Base-by-base conservation (phyloP, 2,888 invertebrate genomes). In the Teinopalpus imperialis region DNA sequence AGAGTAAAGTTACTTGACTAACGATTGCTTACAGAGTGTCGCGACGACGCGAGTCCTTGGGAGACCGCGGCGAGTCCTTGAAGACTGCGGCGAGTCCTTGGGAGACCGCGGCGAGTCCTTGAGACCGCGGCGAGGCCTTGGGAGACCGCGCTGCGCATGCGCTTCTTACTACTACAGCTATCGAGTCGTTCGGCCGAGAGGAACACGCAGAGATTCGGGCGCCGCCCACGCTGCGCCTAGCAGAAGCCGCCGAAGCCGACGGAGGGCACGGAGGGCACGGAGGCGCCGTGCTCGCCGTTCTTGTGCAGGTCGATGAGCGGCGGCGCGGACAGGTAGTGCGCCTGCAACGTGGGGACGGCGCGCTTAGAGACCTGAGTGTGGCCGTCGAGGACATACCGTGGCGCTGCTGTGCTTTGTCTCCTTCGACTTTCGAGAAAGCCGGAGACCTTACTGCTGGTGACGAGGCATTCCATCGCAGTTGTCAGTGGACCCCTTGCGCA, bases 241-340 rank as follows among this genome's bases (percentile, higher is more conserved):
- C 89, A 89, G 80, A 85, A 89, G 54, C 85, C 82, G 56, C 85
- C 82, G 76, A 89, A 89, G 69, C 88, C 88, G 53, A 86, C 88
- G 56, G 81, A 80, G 48, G 86, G 83, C 66, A 86, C 86, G 63
- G 82, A 78, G 34, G 81, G 81, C 62, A 78, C 79, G 54, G 78
- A 43, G 50, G 85, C 75, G 50, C 69, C 49, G 54, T 71, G 74
- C 67, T 81, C 81, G 51, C 72, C 72, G 63, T 67, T 74, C 76
- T 88, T 88, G 81, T 87, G 86, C 64, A 86, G 76, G 58, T 86
- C 86, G 49, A 87, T 61, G 50, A 85, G 78, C 53, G 78, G 77
- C 57, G 82, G 79, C 65, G 81, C 76, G 44, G 81, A 77, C 60
- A 83, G 71, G 75, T 83, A 82, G 76, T 81, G 82, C 55, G 79